Conservation (phyloP, 2,797 vertebrate genomes). For the Catamblyrhynchus diadema region DNA sequence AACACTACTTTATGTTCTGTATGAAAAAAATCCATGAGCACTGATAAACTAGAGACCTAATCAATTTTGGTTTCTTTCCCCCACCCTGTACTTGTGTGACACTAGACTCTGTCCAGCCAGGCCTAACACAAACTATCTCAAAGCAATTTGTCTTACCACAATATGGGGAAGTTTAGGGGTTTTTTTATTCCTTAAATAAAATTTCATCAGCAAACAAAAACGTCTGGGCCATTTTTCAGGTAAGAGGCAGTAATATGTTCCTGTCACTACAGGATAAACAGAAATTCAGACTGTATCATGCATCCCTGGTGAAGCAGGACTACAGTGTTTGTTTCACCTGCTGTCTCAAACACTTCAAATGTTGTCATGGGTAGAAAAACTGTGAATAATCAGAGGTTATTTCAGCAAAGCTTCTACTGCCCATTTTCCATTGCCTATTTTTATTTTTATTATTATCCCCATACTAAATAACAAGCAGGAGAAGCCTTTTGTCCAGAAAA, state of each 20-base stretch:
- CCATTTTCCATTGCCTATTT: neutral
- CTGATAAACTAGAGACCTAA: neutral
- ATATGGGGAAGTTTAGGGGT: rapidly evolving
- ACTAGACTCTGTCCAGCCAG: neutral
- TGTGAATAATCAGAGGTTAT: neutral
- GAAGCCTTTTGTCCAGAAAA: neutral
- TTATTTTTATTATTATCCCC: neutral
- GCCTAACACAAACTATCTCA: neutral
- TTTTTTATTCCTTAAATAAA: neutral
- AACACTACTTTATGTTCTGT: neutral
- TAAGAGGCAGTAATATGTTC: neutral
- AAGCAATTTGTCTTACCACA: neutral
- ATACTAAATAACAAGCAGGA: neutral
- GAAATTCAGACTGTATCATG: neutral
- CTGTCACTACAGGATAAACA: neutral
- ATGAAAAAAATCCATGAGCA: neutral
- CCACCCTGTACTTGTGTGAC: neutral
- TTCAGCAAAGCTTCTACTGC: neutral
- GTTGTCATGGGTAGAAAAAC: neutral
- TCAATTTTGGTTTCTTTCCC: neutral
- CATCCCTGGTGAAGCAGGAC: neutral
- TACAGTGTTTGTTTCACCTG: neutral
- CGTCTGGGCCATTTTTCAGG: neutral
- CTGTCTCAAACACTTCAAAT: neutral
- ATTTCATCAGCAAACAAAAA: neutral